A percentile compares a stretch with the other conserved stretches of the same genome.
Evolutionary conservation across 2,888 invertebrate species (phyloP).

Genomic region (Crossocerus cetratus): DNA sequence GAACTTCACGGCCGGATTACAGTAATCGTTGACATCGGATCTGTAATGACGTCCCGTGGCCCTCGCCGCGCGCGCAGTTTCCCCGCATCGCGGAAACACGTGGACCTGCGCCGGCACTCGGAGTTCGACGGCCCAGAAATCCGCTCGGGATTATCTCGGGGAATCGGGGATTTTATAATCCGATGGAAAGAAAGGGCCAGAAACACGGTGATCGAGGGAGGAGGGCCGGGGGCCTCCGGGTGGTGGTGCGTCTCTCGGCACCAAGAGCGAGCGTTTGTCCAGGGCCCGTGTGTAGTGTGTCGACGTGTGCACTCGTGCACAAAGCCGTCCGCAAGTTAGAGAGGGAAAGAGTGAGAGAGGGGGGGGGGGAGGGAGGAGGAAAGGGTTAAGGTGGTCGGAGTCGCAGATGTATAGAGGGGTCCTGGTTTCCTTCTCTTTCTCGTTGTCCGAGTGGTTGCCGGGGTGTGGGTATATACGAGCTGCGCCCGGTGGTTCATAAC

Average conservation of each 20-base stretch:
- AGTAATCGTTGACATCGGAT: background rate
- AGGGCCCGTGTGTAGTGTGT: conserved; percentile 30
- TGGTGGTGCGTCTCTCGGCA: conserved; percentile 32
- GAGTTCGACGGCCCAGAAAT: background rate
- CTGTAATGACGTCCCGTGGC: background rate
- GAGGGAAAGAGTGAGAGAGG: no score
- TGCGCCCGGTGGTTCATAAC: conserved; percentile 68
- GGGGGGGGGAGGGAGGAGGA: background rate
- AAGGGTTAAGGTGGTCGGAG: conserved; percentile 1
- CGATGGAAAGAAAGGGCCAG: background rate
- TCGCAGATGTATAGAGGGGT: background rate
- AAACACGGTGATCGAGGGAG: background rate
- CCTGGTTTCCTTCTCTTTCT: no score
- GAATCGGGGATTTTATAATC: background rate
- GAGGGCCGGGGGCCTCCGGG: conserved; percentile 11
- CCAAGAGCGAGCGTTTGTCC: no score
- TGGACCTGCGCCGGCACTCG: no score
- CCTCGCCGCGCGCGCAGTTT: no score
- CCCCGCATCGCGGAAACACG: no score
- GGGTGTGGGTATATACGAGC: conserved; percentile 33
- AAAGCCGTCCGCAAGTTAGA: conserved; percentile 10
- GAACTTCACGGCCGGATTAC: background rate
- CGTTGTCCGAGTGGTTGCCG: background rate
- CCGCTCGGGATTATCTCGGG: background rate
- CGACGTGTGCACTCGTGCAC: conserved; percentile 44